Percentiles rank a stretch among this genome's conserved stretches.
phyloP scores from a whole-genome alignment of 2,113 vertebrate species.

The Callipepla squamata region DNA sequence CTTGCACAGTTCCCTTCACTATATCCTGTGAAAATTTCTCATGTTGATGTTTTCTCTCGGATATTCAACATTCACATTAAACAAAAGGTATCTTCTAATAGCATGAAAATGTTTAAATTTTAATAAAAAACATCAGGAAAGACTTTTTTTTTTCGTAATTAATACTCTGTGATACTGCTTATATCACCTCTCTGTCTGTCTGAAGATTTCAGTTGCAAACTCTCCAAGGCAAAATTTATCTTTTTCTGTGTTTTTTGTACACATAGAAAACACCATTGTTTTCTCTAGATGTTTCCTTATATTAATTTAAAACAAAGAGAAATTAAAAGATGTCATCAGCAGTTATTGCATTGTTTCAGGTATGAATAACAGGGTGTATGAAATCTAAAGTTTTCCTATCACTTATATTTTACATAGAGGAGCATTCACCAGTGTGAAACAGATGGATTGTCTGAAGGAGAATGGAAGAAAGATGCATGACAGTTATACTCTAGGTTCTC shows the following conservation, averaged over 20 bases:
- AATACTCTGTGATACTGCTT: neutral
- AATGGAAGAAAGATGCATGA: neutral
- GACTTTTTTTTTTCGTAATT: neutral
- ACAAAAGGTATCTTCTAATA: neutral
- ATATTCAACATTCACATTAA: neutral
- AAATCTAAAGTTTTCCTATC: neutral
- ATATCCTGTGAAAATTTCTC: neutral
- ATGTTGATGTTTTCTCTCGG: neutral
- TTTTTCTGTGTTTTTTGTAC: neutral
- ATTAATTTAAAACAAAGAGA: neutral
- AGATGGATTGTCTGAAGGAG: neutral
- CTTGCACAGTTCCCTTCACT: neutral
- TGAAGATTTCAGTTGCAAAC: neutral
- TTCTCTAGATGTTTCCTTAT: neutral
- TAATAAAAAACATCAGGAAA: neutral
- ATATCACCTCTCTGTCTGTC: neutral
- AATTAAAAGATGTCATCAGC: rapidly evolving
- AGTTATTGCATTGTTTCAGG: neutral
- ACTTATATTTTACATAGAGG: neutral
- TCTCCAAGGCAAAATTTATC: neutral
- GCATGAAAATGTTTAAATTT: neutral
- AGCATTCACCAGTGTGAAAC: neutral
- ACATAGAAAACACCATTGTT: neutral
- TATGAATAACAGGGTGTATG: neutral
- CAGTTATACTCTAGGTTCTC: neutral